These are phyloP conservation scores for Oscheius myriophilus DNA, from an alignment of 2,888 invertebrate species.

Conservation along the genomic window DNA sequence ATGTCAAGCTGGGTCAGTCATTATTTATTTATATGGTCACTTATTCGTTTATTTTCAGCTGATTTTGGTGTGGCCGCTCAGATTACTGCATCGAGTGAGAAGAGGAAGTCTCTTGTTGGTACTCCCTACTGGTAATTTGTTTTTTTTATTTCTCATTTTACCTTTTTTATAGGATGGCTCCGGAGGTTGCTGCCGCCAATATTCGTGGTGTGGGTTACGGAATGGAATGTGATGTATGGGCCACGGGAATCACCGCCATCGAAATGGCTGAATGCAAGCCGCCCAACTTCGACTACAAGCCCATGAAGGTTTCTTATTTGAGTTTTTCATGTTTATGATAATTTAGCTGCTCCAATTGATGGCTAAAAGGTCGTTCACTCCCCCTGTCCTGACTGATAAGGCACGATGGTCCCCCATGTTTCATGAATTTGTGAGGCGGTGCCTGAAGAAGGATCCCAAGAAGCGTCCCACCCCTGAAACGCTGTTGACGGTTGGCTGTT, in stretches of 20 bases:
- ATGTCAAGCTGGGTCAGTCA: slow-evolving; percentile 84
- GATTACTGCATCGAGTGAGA: slow-evolving; percentile 97
- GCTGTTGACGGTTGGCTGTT: slow-evolving; percentile 76
- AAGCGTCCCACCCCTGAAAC: slow-evolving; percentile 96
- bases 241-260: slow-evolving; percentile 97
- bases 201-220: slow-evolving; percentile 91
- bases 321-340: not conserved
- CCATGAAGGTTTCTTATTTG: slow-evolving; percentile 78
- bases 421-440: slow-evolving; percentile 93
- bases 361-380: slow-evolving; percentile 98
- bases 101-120: slow-evolving; percentile 94
- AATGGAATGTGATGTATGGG: slow-evolving; percentile 99
- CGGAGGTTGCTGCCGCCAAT: slow-evolving; percentile 88
- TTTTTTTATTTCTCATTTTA: not conserved
- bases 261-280: slow-evolving; percentile 98
- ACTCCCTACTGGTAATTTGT: slow-evolving; percentile 80
- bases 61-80: slow-evolving; percentile 99
- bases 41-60: slow-evolving; percentile 74
- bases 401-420: slow-evolving; percentile 89
- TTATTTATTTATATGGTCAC: not conserved
- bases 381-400: slow-evolving; percentile 91
- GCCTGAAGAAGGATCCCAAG: slow-evolving; percentile 97
- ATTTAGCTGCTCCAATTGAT: slow-evolving; percentile 75
- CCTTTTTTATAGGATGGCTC: slow-evolving; percentile 73
- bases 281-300: slow-evolving; percentile 98